Conservation (phyloP, 2,113 vertebrate species). For the Sprattus sprattus region DNA sequence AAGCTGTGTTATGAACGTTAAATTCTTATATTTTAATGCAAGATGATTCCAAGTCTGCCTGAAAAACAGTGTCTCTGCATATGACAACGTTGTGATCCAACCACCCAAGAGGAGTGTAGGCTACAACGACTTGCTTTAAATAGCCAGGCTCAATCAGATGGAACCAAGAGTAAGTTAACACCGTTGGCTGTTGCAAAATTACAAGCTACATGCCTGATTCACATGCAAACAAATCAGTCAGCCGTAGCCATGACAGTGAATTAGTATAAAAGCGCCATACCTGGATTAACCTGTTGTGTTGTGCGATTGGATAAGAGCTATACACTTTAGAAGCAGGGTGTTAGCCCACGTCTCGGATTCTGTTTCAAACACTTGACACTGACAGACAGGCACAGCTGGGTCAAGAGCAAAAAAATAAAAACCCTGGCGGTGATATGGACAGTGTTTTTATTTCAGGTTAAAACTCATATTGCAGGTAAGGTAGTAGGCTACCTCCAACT, state of each 20-base stretch:
- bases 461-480: neutral
- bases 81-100: neutral
- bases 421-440: slow-evolving; percentile 15
- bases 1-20: neutral
- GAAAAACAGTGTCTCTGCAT: neutral
- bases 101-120: neutral
- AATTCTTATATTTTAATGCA: neutral
- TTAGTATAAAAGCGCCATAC: slow-evolving; percentile 46
- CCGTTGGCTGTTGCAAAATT: neutral
- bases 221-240: neutral
- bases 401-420: slow-evolving; percentile 43
- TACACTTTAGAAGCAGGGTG: neutral
- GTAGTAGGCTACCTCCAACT: neutral
- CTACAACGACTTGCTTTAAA: neutral
- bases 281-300: slow-evolving; percentile 39
- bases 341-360: slow-evolving; percentile 36
- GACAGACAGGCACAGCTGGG: slow-evolving; percentile 72
- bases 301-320: neutral
- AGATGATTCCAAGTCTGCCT: neutral
- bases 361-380: slow-evolving; percentile 40
- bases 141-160: neutral
- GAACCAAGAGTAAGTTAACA: neutral
- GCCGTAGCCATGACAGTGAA: neutral
- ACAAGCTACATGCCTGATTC: neutral
- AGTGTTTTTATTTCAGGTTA: slow-evolving; percentile 2